These are phyloP conservation scores for Pseudanteris insignis DNA, from an alignment of 2,888 invertebrate species.

Conservation along the genomic window DNA sequence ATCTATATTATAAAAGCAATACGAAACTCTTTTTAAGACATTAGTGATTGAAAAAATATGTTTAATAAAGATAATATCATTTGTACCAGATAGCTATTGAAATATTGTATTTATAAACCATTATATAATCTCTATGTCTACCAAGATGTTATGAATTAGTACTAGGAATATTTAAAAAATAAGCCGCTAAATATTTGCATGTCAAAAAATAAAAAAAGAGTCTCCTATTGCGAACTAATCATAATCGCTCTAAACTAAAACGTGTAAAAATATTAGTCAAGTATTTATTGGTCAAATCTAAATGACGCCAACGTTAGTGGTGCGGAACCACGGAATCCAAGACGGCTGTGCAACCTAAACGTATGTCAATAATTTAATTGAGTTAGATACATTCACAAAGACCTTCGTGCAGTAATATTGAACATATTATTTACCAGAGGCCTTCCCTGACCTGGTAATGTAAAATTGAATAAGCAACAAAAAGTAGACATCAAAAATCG, in stretches of 20 bases:
- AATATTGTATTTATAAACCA: too few relatives aligned
- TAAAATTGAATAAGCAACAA: too few relatives aligned
- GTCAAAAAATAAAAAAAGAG: constrained; percentile 6
- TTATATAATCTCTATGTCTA: too few relatives aligned
- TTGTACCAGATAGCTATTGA: too few relatives aligned
- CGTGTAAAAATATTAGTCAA: constrained; percentile 24
- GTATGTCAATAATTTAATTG: constrained; percentile 21
- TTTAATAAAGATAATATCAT: too few relatives aligned
- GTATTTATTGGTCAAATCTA: constrained; percentile 19
- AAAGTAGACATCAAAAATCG: too few relatives aligned
- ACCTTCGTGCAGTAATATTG: constrained; percentile 28
- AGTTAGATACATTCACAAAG: constrained; percentile 46
- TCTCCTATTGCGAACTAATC: constrained; percentile 15
- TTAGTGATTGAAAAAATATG: not conserved
- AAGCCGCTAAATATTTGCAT: too few relatives aligned
- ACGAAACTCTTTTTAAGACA: constrained; percentile 19
- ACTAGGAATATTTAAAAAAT: too few relatives aligned
- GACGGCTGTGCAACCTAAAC: constrained; percentile 32
- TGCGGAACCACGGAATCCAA: constrained; percentile 24
- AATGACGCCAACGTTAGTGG: constrained; percentile 31
- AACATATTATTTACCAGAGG: too few relatives aligned
- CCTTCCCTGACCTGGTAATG: too few relatives aligned
- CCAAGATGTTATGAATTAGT: too few relatives aligned
- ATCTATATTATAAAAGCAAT: constrained; percentile 24
- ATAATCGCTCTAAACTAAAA: constrained; percentile 21